Evolutionary conservation across 2,113 vertebrate species (phyloP).

Genomic region (Xenopus borealis): DNA sequence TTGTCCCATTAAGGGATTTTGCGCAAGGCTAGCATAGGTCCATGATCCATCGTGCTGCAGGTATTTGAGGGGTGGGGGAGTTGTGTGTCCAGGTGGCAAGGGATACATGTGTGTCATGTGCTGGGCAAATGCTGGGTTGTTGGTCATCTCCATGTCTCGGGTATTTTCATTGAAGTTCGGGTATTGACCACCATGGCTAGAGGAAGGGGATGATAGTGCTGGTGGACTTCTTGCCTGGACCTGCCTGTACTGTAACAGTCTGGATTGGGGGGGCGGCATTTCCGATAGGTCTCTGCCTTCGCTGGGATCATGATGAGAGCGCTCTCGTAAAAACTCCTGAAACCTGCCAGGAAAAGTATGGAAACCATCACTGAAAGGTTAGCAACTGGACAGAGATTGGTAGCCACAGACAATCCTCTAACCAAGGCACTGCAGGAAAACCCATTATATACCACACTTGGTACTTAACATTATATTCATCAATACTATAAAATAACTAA

Average conservation of each 20-base stretch:
- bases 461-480: too few species aligned
- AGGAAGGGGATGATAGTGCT: conserved; percentile 75
- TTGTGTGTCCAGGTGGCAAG: conserved; percentile 78
- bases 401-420: too few species aligned
- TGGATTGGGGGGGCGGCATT: conserved; percentile 94
- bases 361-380: neutral
- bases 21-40: conserved; percentile 83
- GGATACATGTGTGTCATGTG: conserved; percentile 79
- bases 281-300: conserved; percentile 82
- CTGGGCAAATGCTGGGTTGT: conserved; percentile 77
- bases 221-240: conserved; percentile 79
- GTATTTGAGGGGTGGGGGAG: conserved; percentile 84
- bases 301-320: conserved; percentile 81
- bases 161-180: conserved; percentile 72
- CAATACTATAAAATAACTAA: too few species aligned
- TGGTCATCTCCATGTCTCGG: conserved; percentile 78
- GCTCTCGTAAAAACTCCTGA: conserved; percentile 88
- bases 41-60: conserved; percentile 90
- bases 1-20: conserved; percentile 84
- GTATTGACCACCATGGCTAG: conserved; percentile 72
- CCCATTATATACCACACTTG: too few species aligned
- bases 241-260: conserved; percentile 94
- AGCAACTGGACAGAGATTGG: too few species aligned
- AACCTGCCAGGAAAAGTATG: conserved; percentile 66
- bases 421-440: too few species aligned